Percentiles rank a stretch among this genome's conserved stretches.
Evolutionary conservation across 2,113 vertebrate genomes (phyloP).

Genomic region (Piprites chloris): DNA sequence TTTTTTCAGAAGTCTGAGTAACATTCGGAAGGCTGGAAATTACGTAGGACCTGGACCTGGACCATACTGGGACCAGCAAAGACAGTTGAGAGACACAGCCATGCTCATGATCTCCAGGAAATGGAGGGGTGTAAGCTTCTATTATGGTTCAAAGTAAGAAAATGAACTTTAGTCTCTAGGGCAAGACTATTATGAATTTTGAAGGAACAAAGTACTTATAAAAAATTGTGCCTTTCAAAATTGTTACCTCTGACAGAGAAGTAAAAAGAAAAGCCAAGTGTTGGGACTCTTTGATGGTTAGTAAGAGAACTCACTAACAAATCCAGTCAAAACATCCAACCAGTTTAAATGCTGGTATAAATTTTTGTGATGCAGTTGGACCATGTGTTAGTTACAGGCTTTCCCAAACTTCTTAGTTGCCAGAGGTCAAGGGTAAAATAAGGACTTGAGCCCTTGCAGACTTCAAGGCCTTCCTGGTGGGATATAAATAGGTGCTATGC

Average conservation of each 20-base stretch:
- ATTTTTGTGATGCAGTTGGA: background rate
- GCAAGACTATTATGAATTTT: background rate
- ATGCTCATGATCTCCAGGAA: background rate
- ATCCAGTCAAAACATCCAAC: background rate
- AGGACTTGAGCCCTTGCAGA: background rate
- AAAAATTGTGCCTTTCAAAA: background rate
- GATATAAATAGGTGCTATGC: slow-evolving; percentile 21
- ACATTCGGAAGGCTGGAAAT: background rate
- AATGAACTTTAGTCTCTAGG: background rate
- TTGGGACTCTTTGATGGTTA: background rate
- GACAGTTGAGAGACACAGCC: background rate
- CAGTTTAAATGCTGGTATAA: background rate
- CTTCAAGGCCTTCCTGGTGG: background rate
- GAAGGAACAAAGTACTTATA: background rate
- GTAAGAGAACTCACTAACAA: background rate
- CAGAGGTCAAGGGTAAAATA: background rate
- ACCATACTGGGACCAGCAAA: background rate
- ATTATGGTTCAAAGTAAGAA: background rate
- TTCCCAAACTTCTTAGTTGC: background rate
- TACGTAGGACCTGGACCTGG: accelerated
- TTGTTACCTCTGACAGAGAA: background rate
- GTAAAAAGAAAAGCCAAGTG: background rate
- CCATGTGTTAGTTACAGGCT: background rate
- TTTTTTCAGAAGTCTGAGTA: background rate
- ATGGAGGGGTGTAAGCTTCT: background rate